Evolutionary conservation across 2,888 invertebrate species (phyloP).

Genomic region (Lasioglossum oenotherae): DNA sequence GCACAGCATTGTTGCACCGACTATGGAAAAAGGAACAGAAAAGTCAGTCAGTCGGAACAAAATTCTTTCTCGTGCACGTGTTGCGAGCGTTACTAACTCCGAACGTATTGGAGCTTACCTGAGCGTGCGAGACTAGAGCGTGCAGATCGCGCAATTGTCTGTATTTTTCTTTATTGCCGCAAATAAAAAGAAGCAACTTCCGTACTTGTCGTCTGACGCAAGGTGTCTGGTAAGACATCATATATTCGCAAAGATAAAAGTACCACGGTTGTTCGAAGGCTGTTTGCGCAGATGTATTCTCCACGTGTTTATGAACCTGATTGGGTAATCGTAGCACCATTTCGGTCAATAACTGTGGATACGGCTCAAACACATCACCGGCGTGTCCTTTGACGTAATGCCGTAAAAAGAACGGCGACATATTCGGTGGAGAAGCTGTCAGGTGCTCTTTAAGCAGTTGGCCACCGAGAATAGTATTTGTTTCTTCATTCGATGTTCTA

Average conservation of each 20-base stretch:
- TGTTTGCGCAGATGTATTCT: constrained; percentile 77
- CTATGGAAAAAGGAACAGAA: constrained; percentile 67
- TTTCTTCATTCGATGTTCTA: constrained; percentile 82
- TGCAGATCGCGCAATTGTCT: constrained; percentile 97
- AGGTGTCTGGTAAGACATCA: constrained; percentile 98
- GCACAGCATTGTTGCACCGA: constrained; percentile 86
- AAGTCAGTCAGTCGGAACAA: background rate
- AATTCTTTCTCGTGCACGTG: background rate
- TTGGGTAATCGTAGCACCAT: constrained; percentile 97
- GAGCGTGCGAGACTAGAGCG: constrained; percentile 95
- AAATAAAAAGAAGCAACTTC: constrained; percentile 95
- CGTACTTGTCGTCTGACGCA: constrained; percentile 95
- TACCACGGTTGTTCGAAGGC: constrained; percentile 88
- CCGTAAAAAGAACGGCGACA: constrained; percentile 97
- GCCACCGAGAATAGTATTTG: constrained; percentile 86
- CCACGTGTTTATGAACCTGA: constrained; percentile 92
- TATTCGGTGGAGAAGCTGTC: constrained; percentile 94
- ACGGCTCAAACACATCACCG: constrained; percentile 96
- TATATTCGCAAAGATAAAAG: constrained; percentile 94
- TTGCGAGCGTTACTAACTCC: background rate
- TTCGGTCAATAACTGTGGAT: constrained; percentile 97
- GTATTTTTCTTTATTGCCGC: constrained; percentile 98
- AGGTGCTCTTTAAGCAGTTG: constrained; percentile 93
- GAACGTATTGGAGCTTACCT: constrained; percentile 84
- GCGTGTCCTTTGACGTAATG: constrained; percentile 97